A percentile compares a stretch with the other conserved stretches of the same genome.
phyloP scores from a whole-genome alignment of 2,113 vertebrate species.

The Pangasianodon gigas region DNA sequence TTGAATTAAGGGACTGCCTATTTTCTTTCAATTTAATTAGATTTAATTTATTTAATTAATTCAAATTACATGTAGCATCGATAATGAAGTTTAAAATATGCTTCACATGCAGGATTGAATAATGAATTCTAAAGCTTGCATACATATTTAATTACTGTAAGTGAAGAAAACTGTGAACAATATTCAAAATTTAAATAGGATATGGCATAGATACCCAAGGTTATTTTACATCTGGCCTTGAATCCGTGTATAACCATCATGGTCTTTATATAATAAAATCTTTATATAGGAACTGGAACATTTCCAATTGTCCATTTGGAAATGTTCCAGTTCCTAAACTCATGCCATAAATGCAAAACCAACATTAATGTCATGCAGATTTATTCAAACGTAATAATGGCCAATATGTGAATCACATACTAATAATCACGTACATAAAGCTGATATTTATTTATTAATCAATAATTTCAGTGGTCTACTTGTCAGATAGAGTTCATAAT shows the following conservation, averaged over 20 bases:
- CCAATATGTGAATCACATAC: neutral
- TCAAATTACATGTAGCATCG: neutral
- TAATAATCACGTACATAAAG: neutral
- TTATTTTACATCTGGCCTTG: neutral
- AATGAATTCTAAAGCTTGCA: neutral
- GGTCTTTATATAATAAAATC: neutral
- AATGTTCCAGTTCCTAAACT: neutral
- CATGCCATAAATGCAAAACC: neutral
- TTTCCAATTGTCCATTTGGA: neutral
- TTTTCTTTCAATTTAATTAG: slow-evolving; percentile 15
- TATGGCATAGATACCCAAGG: neutral
- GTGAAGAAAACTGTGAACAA: neutral
- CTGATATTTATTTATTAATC: slow-evolving; percentile 44
- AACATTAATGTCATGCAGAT: slow-evolving; percentile 23
- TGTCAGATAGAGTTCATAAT: slow-evolving; percentile 40
- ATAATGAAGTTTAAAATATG: neutral
- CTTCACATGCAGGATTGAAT: neutral
- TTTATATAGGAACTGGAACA: neutral
- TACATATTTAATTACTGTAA: neutral
- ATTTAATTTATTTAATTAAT: neutral
- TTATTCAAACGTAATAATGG: slow-evolving; percentile 9
- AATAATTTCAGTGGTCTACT: slow-evolving; percentile 22
- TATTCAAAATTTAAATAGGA: neutral
- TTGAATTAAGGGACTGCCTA: neutral
- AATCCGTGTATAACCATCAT: neutral